Conservation (phyloP, 2,113 vertebrate species). For the Elephas maximus region DNA sequence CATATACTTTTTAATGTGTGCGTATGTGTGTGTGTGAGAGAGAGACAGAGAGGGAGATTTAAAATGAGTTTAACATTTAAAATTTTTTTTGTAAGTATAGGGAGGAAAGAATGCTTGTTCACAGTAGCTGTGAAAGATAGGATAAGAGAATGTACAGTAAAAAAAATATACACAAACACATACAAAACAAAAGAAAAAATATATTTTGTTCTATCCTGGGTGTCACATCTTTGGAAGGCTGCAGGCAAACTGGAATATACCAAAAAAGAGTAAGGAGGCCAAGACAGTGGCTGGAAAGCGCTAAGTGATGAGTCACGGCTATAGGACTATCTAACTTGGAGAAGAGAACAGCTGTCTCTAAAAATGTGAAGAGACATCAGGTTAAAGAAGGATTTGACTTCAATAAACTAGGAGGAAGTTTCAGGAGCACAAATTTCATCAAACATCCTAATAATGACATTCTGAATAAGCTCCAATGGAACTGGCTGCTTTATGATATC, state of each 20-base stretch:
- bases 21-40: neutral
- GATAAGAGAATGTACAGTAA: neutral
- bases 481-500: neutral
- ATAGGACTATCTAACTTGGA: neutral
- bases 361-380: neutral
- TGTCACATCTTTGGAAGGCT: neutral
- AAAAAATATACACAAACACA: neutral
- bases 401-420: neutral
- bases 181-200: neutral
- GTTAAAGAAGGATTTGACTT: neutral
- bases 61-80: constrained; percentile 8
- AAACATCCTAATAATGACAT: neutral
- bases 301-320: neutral
- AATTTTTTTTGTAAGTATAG: constrained; percentile 9
- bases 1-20: neutral
- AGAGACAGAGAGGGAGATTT: neutral
- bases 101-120: constrained; percentile 19
- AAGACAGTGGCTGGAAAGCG: neutral
- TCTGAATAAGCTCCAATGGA: neutral
- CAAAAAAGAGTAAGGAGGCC: neutral
- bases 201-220: neutral
- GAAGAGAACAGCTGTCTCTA: neutral
- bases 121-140: neutral
- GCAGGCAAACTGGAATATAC: neutral
- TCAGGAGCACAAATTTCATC: neutral